Base-by-base conservation (phyloP, 2,113 vertebrate species). In the Pelvicachromis taeniatus region DNA sequence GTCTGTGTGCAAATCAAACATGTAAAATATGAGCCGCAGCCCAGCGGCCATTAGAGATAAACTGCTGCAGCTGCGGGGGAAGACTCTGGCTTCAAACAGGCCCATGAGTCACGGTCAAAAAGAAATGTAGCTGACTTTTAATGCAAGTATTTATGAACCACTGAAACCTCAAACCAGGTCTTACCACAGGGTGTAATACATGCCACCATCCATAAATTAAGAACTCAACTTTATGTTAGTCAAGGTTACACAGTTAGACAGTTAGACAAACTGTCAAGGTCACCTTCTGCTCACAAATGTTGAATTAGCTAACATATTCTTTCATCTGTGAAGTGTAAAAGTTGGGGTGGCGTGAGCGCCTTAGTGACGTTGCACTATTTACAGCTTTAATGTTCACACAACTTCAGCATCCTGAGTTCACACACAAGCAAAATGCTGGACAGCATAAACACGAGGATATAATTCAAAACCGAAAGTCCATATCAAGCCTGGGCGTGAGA, bases 121-220 rank as follows among this genome's bases (percentile, higher is more conserved):
- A 87, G 53, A 89, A 82, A 89, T 87, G 81, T 50, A 23, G 75
- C 78, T 78, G 82, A 89, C 82, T 92, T 93, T 90, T 85, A 84
- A 91, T 92, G 77, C 86, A 58, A 89, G 87, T 87, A 93, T 91
- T 93, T 93, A 92, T 89, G 87, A 88, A 86, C 59, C n/a, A 7
- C 86, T 4, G 83, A 90, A 94, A 88, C 48, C 70, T 87, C 78
- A 78, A 87, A 89, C 75, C 87, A 84, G 61, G 19, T 85, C 52
- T 35, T 79, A 55, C 63, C 78, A 78, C 54, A 65, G 77, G 86
- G 55, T 79, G 75, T 84, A 87, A 89, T 91, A 87, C 83, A 81
- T 45, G 65, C 77, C 10, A 3, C 59, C 45, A 79, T 85, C 86
- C 26, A 33, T 89, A 82, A 94, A 94, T 90, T 91, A 79, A 73